These are phyloP conservation scores for Alviniconcha strummeri DNA, from an alignment of 2,888 invertebrate species.

Conservation along the genomic window DNA sequence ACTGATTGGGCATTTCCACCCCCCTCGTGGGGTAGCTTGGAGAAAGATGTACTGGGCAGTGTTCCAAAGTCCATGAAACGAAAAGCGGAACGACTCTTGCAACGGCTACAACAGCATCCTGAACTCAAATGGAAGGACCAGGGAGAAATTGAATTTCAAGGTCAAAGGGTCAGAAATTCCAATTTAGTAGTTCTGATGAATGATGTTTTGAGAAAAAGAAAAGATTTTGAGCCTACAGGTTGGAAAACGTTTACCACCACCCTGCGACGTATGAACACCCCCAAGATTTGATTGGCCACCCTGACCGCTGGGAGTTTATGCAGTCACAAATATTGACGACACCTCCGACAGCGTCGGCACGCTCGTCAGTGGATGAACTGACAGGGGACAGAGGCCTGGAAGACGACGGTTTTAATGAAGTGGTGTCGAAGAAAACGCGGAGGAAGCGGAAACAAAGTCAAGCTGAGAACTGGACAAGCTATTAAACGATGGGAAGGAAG, in stretches of 20 bases:
- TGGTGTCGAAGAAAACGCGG: no score
- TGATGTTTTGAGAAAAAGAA: background rate
- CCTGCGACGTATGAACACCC: background rate
- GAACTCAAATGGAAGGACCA: background rate
- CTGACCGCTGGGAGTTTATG: background rate
- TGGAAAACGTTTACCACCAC: background rate
- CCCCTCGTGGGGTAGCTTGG: no score
- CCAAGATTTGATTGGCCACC: background rate
- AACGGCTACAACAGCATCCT: background rate
- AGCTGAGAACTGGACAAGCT: no score
- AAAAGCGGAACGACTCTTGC: background rate
- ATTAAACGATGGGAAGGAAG: no score
- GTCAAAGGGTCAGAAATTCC: background rate
- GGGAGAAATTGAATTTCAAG: background rate
- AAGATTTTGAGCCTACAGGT: background rate
- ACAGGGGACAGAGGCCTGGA: no score
- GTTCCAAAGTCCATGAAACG: background rate
- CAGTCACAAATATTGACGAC: background rate
- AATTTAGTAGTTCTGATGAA: background rate
- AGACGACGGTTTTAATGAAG: no score
- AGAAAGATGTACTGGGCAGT: background rate
- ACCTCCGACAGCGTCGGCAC: no score
- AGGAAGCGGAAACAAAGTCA: no score
- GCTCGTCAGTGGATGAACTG: no score
- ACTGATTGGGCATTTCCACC: no score